Percentiles rank a stretch among this genome's conserved stretches.
Evolutionary conservation across 2,888 invertebrate species (phyloP).

Genomic region (Lasioglossum villosulum): DNA sequence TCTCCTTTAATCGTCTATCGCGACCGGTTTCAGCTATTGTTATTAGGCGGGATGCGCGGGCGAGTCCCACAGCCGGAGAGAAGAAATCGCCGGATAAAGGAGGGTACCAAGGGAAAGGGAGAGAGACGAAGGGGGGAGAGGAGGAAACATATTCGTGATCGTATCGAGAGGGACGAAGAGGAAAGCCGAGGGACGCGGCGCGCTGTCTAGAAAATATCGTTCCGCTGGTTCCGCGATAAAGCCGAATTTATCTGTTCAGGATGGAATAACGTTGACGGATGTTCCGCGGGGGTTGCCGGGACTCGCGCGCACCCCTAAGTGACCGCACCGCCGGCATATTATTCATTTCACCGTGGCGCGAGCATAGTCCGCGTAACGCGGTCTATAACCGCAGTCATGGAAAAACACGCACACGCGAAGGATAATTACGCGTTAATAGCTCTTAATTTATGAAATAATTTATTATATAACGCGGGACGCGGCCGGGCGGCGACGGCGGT

Average conservation of each 20-base stretch:
- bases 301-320: slow-evolving; percentile 54
- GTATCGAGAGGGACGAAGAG: too few species aligned
- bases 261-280: slow-evolving; percentile 59
- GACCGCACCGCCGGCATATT: slow-evolving; percentile 62
- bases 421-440: slow-evolving; percentile 79
- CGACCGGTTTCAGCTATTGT: slow-evolving; percentile 45
- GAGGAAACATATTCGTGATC: too few species aligned
- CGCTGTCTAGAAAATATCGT: slow-evolving; percentile 33
- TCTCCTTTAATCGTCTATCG: slow-evolving; percentile 37
- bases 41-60: slow-evolving; percentile 28
- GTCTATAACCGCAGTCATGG: slow-evolving; percentile 72
- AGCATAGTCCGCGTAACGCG: slow-evolving; percentile 67
- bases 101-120: not conserved
- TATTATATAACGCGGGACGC: slow-evolving; percentile 75
- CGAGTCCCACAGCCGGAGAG: slow-evolving; percentile 4
- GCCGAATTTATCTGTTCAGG: slow-evolving; percentile 57
- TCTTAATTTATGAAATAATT: slow-evolving; percentile 80
- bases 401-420: slow-evolving; percentile 76
- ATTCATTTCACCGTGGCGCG: slow-evolving; percentile 57
- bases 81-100: not conserved
- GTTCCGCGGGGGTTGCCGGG: slow-evolving; percentile 35
- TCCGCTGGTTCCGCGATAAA: slow-evolving; percentile 44
- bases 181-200: slow-evolving; percentile 3
- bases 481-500: slow-evolving; percentile 37
- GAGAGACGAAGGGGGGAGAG: not conserved